Evolutionary conservation across 2,113 vertebrate genomes (phyloP).

Genomic region (Agapornis roseicollis): DNA sequence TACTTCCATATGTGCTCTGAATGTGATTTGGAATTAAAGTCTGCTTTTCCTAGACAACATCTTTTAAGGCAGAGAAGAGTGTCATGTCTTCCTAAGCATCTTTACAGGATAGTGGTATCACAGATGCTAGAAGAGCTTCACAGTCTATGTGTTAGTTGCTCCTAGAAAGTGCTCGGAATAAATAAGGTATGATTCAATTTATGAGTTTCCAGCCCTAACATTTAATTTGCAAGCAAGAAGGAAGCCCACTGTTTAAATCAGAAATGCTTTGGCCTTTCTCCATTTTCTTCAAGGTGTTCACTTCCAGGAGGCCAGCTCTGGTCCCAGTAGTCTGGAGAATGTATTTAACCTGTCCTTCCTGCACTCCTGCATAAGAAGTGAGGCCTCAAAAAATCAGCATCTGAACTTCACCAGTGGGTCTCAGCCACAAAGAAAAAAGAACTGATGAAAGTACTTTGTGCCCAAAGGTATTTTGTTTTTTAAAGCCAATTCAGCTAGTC

Average conservation of each 20-base stretch:
- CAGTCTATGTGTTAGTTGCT: not conserved
- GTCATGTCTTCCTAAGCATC: not conserved
- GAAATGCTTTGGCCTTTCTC: not conserved
- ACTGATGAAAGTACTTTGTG: not conserved
- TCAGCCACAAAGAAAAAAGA: not conserved
- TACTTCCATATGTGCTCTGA: not conserved
- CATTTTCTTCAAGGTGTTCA: not conserved
- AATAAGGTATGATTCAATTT: not conserved
- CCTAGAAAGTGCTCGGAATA: not conserved
- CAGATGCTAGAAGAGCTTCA: not conserved
- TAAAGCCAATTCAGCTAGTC: not conserved
- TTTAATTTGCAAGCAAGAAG: not conserved
- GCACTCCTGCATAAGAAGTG: not conserved
- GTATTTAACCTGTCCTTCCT: not conserved
- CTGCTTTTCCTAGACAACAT: conserved; percentile 4
- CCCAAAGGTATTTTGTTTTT: not conserved
- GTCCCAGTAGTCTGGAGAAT: not conserved
- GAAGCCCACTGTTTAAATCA: not conserved
- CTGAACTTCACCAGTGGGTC: not conserved
- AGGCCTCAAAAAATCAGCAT: not conserved
- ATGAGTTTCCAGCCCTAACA: not conserved
- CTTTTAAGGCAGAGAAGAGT: not conserved
- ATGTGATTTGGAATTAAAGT: not conserved
- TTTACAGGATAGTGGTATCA: not conserved
- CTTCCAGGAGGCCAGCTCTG: not conserved